phyloP scores from a whole-genome alignment of 1,140 invertebrate species.

The Diploscapter pachys region DNA sequence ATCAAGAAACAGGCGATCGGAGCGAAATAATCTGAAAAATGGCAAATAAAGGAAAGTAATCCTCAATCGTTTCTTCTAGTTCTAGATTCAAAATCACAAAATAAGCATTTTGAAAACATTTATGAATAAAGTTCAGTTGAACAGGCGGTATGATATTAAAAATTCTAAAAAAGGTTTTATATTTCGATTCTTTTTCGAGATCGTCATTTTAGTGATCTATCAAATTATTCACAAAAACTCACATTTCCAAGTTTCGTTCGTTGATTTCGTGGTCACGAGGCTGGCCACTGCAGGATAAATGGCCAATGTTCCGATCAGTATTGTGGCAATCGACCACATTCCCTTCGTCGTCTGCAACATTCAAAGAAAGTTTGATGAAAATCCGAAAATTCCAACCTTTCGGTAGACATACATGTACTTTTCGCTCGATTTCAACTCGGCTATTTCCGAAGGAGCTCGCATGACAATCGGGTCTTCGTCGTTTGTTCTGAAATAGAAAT shows the following conservation, averaged over 20 bases:
- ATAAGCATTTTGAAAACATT: slow-evolving; percentile 1
- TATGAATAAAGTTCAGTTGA: slow-evolving; percentile 16
- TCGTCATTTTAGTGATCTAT: background rate
- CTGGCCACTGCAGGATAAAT: slow-evolving; percentile 26
- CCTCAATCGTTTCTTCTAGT: background rate
- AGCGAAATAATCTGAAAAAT: slow-evolving; percentile 29
- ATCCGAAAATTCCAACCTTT: background rate
- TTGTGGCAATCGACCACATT: slow-evolving; percentile 17
- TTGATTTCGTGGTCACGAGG: slow-evolving; percentile 14
- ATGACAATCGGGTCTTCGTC: background rate
- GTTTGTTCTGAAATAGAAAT: slow-evolving; percentile 4
- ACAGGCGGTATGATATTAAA: slow-evolving; percentile 23
- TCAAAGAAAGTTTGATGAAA: background rate
- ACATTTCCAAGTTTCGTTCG: slow-evolving; percentile 9
- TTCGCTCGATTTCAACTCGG: background rate
- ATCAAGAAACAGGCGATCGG: slow-evolving; percentile 29
- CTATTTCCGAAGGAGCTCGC: no score
- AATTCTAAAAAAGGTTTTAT: slow-evolving; percentile 13
- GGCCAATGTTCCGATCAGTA: slow-evolving; percentile 25
- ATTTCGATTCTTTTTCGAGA: slow-evolving; percentile 8
- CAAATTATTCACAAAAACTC: background rate
- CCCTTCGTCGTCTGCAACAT: slow-evolving; percentile 1
- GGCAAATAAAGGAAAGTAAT: background rate
- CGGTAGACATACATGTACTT: background rate
- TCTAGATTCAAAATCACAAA: slow-evolving; percentile 3